Evolutionary conservation across 2,888 invertebrate genomes (phyloP), one percentile per base, ranked within the genome.

Genomic region (Mythimna loreyi): DNA sequence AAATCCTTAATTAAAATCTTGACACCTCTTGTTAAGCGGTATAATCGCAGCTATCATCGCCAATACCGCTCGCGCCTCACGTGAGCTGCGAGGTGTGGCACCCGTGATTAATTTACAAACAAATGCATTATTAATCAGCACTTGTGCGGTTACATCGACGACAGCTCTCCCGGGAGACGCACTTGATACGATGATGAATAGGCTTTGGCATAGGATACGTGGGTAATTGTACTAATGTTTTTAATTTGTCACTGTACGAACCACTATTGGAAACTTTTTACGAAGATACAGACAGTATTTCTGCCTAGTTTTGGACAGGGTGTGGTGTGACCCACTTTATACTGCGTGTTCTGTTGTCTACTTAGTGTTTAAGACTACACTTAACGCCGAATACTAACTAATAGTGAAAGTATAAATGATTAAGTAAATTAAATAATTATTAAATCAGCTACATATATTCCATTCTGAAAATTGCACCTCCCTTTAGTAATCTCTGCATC

Each of bases 61-160:
- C 30, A 6, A 53, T 21, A 58, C n/a, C 19, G 19, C 53, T 21
- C 49, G 49, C 19, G 43, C 23, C 13, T 23, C 45, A 55, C 55
- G 8, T 40, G 9, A 30, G 45, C 63, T 61, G 56, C 40, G 55
- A 62, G 30, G 43, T 45, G 43, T 36, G 33, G 25, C 49, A 61
- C 47, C 56, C 49, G 40, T 76, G 77, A 80, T 78, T 78, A 77
- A 80, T 78, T 77, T 49, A 52, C 45, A 62, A 71, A 77, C 49
- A 76, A 76, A 71, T 78, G 62, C 63, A 52, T 71, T 52, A 78
- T 80, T 70, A 78, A 80, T 80, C 60, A 70, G 43, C 47, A 36
- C 49, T 62, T 43, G 63, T 60, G 52, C 19, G 68, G 56, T 73
- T 16, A 49, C 33, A 49, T 13, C 33, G 67, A n/a, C 28, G 69